Base-by-base conservation (phyloP, 2,113 vertebrate genomes). In the Protobothrops mucrosquamatus region DNA sequence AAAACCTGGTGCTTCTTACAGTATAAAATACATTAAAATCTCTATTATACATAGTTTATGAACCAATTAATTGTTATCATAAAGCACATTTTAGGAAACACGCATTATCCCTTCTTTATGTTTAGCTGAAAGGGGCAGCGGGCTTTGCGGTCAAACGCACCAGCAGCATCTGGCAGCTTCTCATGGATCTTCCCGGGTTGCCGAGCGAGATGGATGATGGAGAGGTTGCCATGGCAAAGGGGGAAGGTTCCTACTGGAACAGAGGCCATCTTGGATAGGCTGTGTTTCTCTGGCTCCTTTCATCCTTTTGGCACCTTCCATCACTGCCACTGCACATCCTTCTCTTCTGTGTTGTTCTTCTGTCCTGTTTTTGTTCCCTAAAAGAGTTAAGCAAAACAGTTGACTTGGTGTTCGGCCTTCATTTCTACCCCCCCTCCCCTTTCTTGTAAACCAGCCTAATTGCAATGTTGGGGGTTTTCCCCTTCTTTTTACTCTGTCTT, bases 1-100 rank as follows among this genome's bases (percentile, higher is more conserved):
- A 97, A 97, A 94, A 98, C 98, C 98, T 98, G 98, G 98, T 98
- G 98, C 98, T 98, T 98, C 98, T 97, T 98, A 97, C 97, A 97
- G 96, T 97, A 97, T 98, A 98, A 98, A 98, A 97, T 98, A 98
- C 98, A 96, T 96, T 98, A 97, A 94, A 93, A 97, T 97, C 97
- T 98, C 97, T 98, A 98, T 98, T 97, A 98, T 98, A 98, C 98
- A 97, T 97, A 97, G 97, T 97, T 97, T 97, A 97, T 97, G 97
- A 97, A 97, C 96, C 95, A 97, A 97, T 97, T 94, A 97, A 97
- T 97, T 97, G 97, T 98, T 98, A 98, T 97, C 97, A 97, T 97
- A 97, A 97, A 95, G 97, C 96, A 97, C 96, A 98, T 97, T 97
- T 98, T 97, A 97, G 97, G 88, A 97, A 97, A 97, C 96, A 96